Evolutionary conservation across 1,140 invertebrate species (phyloP), one percentile per base, ranked within the genome.

Genomic region (Drosophila bifasciata): DNA sequence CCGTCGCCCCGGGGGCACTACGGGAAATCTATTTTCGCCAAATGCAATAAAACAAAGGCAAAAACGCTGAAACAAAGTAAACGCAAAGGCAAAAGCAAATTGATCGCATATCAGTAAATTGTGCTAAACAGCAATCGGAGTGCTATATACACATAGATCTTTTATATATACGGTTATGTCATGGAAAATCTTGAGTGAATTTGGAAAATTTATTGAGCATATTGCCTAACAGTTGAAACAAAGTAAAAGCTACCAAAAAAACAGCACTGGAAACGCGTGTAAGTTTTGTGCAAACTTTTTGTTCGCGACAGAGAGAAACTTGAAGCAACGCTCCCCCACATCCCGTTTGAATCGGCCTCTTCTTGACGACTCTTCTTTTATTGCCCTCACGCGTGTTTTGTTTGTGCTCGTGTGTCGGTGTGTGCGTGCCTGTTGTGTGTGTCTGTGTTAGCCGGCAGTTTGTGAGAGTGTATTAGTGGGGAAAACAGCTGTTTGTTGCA

Each of bases 401-500:
- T 62, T 15, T 62, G 45, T 28, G 46, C 19, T 45, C 43, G 57
- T 48, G 57, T 48, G 44, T 56, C 25, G 41, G 71, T 75, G 68
- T 57, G 63, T 45, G 68, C 40, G 36, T 28, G 67, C 45, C 40
- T 28, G 67, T 41, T 25, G 32, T 45, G 56, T 49, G 59, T 63
- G 55, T 60, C 50, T 60, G 55, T 61, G 63, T 62, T 61, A 70
- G 64, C 74, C 63, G 63, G 74, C 61, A 70, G 39, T 43, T 36
- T 68, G 69, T 68, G 72, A 60, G 72, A 44, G 81, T 83, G 79
- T 74, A 50, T 77, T 67, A 19, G 64, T 88, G 58, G 59, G 53
- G 63, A 63, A 61, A 78, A 88, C 81, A 85, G 81, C 81, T 85
- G 81, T 86, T 85, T 36, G 32, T 36, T 36, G 15, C 55, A 51